A percentile compares a stretch with the other conserved stretches of the same genome.
phyloP scores from a whole-genome alignment of 2,888 invertebrate species.

The Dasypolia templi region DNA sequence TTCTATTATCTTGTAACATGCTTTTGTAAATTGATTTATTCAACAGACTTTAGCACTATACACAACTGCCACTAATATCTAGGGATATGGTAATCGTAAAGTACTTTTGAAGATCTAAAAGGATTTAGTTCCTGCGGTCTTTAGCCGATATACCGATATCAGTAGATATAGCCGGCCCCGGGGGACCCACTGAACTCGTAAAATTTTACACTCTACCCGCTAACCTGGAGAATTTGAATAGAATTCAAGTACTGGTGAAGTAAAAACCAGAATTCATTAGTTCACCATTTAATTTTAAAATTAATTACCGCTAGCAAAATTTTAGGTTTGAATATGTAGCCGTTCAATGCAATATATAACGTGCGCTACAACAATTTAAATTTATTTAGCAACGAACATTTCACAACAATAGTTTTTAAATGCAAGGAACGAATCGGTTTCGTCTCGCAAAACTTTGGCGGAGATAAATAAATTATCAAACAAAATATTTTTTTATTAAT shows the following conservation, averaged over 20 bases:
- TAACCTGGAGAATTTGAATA: conserved; percentile 49
- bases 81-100: conserved; percentile 16
- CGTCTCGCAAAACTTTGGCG: neutral
- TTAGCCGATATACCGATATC: conserved; percentile 46
- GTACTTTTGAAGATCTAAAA: conserved; percentile 40
- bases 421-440: neutral
- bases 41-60: no score
- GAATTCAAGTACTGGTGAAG: conserved; percentile 41
- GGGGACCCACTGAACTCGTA: conserved; percentile 65
- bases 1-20: no score
- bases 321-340: neutral
- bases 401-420: neutral
- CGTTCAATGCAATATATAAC: neutral
- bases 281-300: conserved; percentile 37
- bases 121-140: conserved; percentile 43
- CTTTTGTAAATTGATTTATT: no score
- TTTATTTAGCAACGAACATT: neutral
- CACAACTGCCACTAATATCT: neutral
- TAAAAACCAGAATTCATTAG: conserved; percentile 41
- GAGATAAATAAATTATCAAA: neutral
- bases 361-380: neutral
- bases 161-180: conserved; percentile 24
- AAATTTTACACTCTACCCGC: conserved; percentile 64
- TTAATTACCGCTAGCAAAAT: conserved; percentile 35
- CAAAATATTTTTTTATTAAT: no score